Evolutionary conservation across 2,797 vertebrate species (phyloP).

Genomic region (Cyclopterus lumpus): DNA sequence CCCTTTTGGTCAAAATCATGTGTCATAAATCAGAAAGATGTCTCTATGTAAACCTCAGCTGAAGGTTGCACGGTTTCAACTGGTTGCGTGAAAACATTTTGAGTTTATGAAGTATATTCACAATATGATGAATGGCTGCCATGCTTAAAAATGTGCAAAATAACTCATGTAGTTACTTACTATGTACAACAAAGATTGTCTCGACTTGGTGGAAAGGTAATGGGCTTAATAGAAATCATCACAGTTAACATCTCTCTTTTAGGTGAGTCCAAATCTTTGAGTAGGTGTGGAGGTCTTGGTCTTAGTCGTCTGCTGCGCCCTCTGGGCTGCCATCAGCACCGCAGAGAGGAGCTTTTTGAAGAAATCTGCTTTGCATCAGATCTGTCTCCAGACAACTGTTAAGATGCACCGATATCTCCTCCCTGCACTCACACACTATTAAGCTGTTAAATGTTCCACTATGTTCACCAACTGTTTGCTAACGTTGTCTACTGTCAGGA

Average conservation of each 20-base stretch:
- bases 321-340: slow-evolving; percentile 71
- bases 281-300: neutral
- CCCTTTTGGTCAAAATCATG: too few relatives aligned
- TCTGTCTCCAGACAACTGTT: slow-evolving; percentile 71
- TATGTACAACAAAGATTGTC: neutral
- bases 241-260: neutral
- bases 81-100: neutral
- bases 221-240: neutral
- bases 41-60: too few relatives aligned
- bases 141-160: neutral
- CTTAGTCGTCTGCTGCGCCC: slow-evolving; percentile 61
- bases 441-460: neutral
- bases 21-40: too few relatives aligned
- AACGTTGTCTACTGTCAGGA: neutral
- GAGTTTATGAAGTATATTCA: neutral
- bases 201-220: neutral
- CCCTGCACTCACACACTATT: slow-evolving; percentile 52
- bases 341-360: slow-evolving; percentile 76
- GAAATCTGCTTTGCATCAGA: slow-evolving; percentile 77
- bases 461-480: neutral
- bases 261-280: neutral
- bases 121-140: too few relatives aligned
- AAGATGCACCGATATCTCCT: slow-evolving; percentile 69
- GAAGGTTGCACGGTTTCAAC: too few relatives aligned
- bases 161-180: neutral